Base-by-base conservation (phyloP, 2,888 invertebrate genomes). In the Lordiphosa andalusiaca region DNA sequence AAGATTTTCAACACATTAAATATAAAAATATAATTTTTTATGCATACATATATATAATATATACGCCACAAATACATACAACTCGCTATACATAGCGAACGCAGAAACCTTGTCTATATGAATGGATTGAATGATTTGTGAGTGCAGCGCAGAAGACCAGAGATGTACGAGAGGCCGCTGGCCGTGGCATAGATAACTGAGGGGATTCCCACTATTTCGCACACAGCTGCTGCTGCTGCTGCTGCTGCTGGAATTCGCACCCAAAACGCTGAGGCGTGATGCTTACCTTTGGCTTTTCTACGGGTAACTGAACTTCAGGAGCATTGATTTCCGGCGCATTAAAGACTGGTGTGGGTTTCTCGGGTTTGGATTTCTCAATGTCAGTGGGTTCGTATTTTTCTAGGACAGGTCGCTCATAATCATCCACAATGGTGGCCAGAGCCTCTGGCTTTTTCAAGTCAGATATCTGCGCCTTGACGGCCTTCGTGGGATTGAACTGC, bases 361-460 rank as follows among this genome's bases (percentile, higher is more conserved):
- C 57, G 52, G 74, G 59, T 59, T 75, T 90, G 77, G 87, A 89
- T 60, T 91, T 91, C 10, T 90, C 90, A 48, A 91, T 87, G 50
- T 90, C 74, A 4, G 68, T 88, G 63, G 91, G 90, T 83, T 93
- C 92, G 78, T 91, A 93, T 88, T 91, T 92, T 85, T 94, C 94
- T 72, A 94, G 91, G 4, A 93, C 92, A 12, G 94, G 92, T 71
- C 93, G 91, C n/a, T 94, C 93, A 84, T 94, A 94, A 87, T 95
- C 94, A 86, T 93, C 91, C 51, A 93, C 91, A 41, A 92, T 88
- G 78, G 91, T 91, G 23, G 92, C 91, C 55, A 92, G 86, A 10
- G 91, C 91, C 73, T 92, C 91, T 6, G 91, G 91, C 88, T 91
- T 92, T 70, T 86, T 84, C 69, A 86, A 53, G 37, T 78, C 66